phyloP scores from a whole-genome alignment of 2,797 vertebrate genomes.

The Pachyuromys duprasi region DNA sequence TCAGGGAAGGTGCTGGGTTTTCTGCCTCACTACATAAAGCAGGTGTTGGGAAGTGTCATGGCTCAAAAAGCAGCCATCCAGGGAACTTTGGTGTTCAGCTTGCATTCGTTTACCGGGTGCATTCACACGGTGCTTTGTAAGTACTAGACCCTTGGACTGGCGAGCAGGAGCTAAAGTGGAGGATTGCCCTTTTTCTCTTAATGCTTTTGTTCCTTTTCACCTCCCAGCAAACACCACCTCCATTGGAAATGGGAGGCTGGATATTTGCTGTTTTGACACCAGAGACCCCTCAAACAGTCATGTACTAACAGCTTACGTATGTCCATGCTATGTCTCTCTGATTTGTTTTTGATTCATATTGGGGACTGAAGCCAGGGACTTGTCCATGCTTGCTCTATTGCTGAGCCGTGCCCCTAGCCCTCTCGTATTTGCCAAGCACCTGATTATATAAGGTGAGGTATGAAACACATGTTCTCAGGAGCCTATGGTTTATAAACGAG shows the following conservation, averaged over 20 bases:
- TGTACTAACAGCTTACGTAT: background rate
- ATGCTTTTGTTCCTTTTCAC: background rate
- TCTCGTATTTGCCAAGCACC: background rate
- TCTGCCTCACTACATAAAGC: background rate
- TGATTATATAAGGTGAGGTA: background rate
- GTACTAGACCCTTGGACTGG: background rate
- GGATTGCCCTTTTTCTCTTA: background rate
- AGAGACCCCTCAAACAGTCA: background rate
- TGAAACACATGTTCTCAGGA: background rate
- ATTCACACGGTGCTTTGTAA: background rate
- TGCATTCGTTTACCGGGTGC: background rate
- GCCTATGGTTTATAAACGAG: background rate
- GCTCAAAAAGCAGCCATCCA: slow-evolving; percentile 13
- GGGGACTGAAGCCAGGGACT: background rate
- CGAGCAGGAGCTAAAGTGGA: background rate
- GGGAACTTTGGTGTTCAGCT: background rate
- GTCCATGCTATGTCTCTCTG: background rate
- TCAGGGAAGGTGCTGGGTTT: slow-evolving; percentile 16
- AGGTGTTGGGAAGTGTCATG: background rate
- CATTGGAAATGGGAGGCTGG: background rate
- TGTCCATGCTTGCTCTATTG: background rate
- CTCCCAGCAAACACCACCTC: background rate
- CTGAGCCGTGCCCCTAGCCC: background rate
- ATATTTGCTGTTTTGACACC: background rate
- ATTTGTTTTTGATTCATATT: background rate